These are phyloP conservation scores for Colaptes auratus DNA, from an alignment of 2,113 vertebrate species.

Conservation along the genomic window DNA sequence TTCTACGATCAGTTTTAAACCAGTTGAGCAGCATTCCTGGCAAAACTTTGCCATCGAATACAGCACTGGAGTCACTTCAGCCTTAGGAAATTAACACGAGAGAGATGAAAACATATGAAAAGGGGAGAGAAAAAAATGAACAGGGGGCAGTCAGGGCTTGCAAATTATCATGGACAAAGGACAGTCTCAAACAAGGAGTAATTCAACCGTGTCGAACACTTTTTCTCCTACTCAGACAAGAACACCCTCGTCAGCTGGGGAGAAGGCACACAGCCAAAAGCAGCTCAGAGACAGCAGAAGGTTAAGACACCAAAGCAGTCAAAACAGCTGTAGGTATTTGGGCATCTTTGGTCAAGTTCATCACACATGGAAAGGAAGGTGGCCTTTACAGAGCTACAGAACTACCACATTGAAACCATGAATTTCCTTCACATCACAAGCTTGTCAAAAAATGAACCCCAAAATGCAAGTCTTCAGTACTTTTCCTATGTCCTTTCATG, in stretches of 20 bases:
- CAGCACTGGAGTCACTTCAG: background rate
- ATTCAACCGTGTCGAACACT: conserved; percentile 45
- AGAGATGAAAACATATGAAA: background rate
- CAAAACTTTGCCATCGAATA: background rate
- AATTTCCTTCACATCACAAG: background rate
- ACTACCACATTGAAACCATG: background rate
- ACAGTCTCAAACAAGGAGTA: conserved; percentile 28
- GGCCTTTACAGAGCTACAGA: background rate
- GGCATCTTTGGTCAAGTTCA: background rate
- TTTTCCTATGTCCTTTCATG: background rate
- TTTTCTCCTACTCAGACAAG: conserved; percentile 65
- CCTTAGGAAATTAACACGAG: background rate
- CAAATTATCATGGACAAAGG: conserved; percentile 15
- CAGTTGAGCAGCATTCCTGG: background rate
- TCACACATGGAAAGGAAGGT: background rate
- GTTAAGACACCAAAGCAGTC: conserved; percentile 43
- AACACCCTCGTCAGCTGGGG: conserved; percentile 7
- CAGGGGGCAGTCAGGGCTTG: background rate
- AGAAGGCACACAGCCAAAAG: conserved; percentile 50
- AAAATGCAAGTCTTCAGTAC: background rate
- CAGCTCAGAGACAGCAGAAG: conserved; percentile 34
- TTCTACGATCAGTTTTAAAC: background rate
- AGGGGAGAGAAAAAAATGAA: background rate
- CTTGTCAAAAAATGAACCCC: background rate
- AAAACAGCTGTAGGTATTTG: conserved; percentile 1